Evolutionary conservation across 2,888 invertebrate species (phyloP).

Genomic region (Scaptomyza polygonia): DNA sequence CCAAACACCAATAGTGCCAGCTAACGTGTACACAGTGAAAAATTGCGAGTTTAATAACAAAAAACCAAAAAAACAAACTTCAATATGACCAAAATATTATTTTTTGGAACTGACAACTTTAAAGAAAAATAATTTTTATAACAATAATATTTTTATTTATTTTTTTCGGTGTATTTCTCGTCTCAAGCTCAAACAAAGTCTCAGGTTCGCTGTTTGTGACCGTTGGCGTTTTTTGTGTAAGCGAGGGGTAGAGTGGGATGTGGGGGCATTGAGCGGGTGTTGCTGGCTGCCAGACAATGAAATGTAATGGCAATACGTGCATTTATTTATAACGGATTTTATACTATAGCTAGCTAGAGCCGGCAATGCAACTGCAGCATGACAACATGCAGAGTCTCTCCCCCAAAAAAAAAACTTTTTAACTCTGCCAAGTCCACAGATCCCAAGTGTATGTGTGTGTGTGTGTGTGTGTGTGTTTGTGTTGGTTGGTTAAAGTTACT

Average conservation of each 20-base stretch:
- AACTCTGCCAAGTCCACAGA: slow-evolving; percentile 31
- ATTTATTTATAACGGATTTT: slow-evolving; percentile 73
- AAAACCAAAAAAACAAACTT: too few relatives aligned
- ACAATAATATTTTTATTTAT: background rate
- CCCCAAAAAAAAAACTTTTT: slow-evolving; percentile 3
- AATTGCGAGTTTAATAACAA: background rate
- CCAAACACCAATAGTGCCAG: slow-evolving; percentile 13
- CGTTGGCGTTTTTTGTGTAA: slow-evolving; percentile 44
- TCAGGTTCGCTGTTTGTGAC: slow-evolving; percentile 18
- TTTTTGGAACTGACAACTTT: too few relatives aligned
- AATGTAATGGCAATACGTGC: slow-evolving; percentile 75
- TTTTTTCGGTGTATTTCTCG: slow-evolving; percentile 1
- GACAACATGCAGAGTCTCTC: slow-evolving; percentile 32
- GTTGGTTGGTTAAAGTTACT: slow-evolving; percentile 29
- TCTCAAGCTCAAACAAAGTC: slow-evolving; percentile 2
- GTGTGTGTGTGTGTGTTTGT: slow-evolving; percentile 1
- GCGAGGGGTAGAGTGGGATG: background rate
- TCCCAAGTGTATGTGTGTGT: slow-evolving; percentile 25
- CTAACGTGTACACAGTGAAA: slow-evolving; percentile 5
- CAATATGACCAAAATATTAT: too few relatives aligned
- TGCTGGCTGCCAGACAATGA: slow-evolving; percentile 57
- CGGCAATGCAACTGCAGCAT: slow-evolving; percentile 42
- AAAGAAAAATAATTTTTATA: too few relatives aligned
- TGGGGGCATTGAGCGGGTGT: slow-evolving; percentile 6
- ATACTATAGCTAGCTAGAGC: slow-evolving; percentile 19